A percentile compares a stretch with the other conserved stretches of the same genome.
Conservation (phyloP, 2,888 invertebrate species). For the Trissonchulus latispiculum region DNA sequence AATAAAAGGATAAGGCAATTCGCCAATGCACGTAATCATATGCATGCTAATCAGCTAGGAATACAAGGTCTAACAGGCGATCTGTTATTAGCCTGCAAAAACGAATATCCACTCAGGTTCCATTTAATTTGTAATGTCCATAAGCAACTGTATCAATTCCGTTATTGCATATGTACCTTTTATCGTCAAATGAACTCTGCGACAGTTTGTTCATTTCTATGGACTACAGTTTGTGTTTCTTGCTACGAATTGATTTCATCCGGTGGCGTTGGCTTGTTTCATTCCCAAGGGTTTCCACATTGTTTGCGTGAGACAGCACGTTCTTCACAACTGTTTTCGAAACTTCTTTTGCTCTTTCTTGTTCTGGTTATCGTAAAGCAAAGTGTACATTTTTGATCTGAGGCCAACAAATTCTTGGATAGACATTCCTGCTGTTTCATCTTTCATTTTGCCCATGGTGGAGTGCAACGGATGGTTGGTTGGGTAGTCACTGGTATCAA, state of each 20-base stretch:
- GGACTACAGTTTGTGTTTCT: not conserved
- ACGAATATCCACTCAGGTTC: too few relatives aligned
- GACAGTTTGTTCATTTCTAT: not conserved
- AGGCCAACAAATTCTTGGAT: not conserved
- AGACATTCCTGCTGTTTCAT: not conserved
- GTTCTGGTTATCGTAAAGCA: not conserved
- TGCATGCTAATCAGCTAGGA: too few relatives aligned
- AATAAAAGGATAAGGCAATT: too few relatives aligned
- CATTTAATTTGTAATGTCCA: not conserved
- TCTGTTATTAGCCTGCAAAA: too few relatives aligned
- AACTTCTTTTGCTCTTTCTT: conserved; percentile 12
- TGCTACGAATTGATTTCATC: conserved; percentile 1
- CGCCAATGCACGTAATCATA: too few relatives aligned
- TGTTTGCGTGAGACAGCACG: conserved; percentile 1
- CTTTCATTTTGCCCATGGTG: not conserved
- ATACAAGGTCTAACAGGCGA: too few relatives aligned
- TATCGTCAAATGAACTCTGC: not conserved
- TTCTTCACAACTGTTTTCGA: not conserved
- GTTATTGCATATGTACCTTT: not conserved
- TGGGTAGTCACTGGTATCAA: conserved; percentile 10
- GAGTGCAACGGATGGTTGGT: not conserved
- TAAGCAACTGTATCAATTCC: conserved; percentile 1
- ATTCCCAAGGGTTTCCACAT: not conserved
- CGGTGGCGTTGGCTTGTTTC: not conserved
- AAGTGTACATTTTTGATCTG: not conserved